Evolutionary conservation across 2,888 invertebrate species (phyloP), one percentile per base, ranked within the genome.

Genomic region (Tyria jacobaeae): DNA sequence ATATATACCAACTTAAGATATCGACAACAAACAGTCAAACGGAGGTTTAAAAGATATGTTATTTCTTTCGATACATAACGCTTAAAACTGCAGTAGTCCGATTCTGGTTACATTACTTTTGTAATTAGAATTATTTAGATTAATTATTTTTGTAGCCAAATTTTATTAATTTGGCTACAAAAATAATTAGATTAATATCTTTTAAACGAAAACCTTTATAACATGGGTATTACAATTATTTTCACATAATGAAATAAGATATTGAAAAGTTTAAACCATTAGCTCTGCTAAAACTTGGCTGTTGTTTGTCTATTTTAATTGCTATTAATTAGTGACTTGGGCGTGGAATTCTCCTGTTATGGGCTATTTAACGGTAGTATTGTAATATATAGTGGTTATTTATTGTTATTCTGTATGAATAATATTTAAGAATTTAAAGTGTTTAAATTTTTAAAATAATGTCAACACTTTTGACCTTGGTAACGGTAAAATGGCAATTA

Each of bases 281-380:
- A 49, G 25, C 9, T 49, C 6, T n/a, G 25, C 9, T 27, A 25
- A 25, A 27, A 49, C 27, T 27, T 41, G 9, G 7, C 27, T 49
- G 27, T 27, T 49, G 25, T n/a, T n/a, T 39, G 37, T 54, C n/a
- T 54, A 41, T 41, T 54, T 54, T 44, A 70, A 55, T 52, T 25
- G 39, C 48, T 44, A 52, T 57, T 41, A 37, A 41, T 58, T 2
- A 41, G 25, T 24, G 24, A 25, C 60, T 61, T 66, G 15, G 58
- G 47, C 37, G 25, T 50, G 55, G 50, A 54, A 57, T 48, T 56
- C 62, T 66, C 61, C 47, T 56, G 57, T 73, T 68, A 64, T 52
- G 55, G 57, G 27, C 62, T 55, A 66, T 66, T 60, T 72, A 71
- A 73, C 68, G 73, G 73, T 68, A 54, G 37, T 48, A 52, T 12